phyloP scores from a whole-genome alignment of 2,113 vertebrate genomes.

The Microcebus tavaratra region DNA sequence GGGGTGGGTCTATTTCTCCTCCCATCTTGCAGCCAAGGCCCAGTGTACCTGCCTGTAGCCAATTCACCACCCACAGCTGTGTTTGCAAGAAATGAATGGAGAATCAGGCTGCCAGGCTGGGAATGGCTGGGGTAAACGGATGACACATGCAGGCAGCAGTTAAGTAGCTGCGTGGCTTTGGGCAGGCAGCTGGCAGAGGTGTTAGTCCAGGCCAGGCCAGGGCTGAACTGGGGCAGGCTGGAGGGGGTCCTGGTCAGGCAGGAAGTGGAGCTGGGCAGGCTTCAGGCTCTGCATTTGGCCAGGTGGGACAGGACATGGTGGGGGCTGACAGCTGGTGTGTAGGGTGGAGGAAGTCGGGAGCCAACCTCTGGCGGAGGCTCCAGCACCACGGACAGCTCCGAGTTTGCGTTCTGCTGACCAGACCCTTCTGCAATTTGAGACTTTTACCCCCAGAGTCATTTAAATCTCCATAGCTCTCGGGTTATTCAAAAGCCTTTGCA shows the following conservation, averaged over 20 bases:
- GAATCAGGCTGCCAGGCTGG: neutral
- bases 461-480: neutral
- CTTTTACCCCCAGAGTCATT: neutral
- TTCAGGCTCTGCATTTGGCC: neutral
- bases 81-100: neutral
- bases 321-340: neutral
- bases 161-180: neutral
- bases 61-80: neutral
- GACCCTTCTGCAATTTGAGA: neutral
- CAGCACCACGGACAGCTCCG: neutral
- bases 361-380: neutral
- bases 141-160: neutral
- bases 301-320: neutral
- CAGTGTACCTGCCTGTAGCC: neutral
- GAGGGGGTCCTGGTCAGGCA: neutral
- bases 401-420: rapidly evolving
- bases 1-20: neutral
- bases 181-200: neutral
- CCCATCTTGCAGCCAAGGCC: neutral
- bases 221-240: neutral
- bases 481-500: neutral
- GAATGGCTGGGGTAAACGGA: neutral
- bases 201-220: neutral
- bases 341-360: neutral
- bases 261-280: neutral